A percentile compares a stretch with the other conserved stretches of the same genome.
Conservation (phyloP, 2,888 invertebrate genomes). For the Patella caerulea region DNA sequence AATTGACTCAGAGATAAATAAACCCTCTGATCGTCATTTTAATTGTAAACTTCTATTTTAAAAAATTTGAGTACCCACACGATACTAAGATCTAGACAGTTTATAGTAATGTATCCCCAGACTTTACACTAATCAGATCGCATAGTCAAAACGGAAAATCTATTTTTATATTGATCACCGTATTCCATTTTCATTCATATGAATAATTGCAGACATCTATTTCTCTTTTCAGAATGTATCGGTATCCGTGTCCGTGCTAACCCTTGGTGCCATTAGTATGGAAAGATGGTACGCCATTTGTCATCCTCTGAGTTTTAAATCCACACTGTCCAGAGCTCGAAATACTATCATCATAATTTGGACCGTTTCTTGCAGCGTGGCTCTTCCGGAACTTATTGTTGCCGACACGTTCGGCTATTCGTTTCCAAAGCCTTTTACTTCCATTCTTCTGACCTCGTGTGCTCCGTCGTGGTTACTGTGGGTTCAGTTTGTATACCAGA, state of each 20-base stretch:
- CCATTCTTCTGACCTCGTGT: conserved; percentile 20
- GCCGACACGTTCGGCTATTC: conserved; percentile 29
- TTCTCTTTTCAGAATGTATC: conserved; percentile 85
- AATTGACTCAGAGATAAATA: too few relatives aligned
- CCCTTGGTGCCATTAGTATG: conserved; percentile 91
- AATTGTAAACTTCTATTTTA: too few relatives aligned
- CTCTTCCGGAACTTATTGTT: conserved; percentile 52
- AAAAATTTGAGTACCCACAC: too few relatives aligned
- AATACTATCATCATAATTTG: conserved; percentile 87
- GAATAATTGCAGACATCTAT: too few relatives aligned
- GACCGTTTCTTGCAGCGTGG: conserved; percentile 78
- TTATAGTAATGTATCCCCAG: too few relatives aligned
- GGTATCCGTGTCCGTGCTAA: conserved; percentile 91
- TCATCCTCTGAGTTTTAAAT: conserved; percentile 89
- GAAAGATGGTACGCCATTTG: conserved; percentile 97
- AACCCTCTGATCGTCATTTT: too few relatives aligned
- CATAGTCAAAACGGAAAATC: too few relatives aligned
- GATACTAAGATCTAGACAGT: too few relatives aligned
- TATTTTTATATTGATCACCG: too few relatives aligned
- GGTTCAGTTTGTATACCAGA: conserved; percentile 55
- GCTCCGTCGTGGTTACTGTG: conserved; percentile 35
- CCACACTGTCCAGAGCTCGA: conserved; percentile 85
- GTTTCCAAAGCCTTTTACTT: conserved; percentile 16
- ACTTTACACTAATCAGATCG: too few relatives aligned
- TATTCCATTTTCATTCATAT: too few relatives aligned